phyloP scores from a whole-genome alignment of 2,888 invertebrate genomes.

The Euphydryas editha region DNA sequence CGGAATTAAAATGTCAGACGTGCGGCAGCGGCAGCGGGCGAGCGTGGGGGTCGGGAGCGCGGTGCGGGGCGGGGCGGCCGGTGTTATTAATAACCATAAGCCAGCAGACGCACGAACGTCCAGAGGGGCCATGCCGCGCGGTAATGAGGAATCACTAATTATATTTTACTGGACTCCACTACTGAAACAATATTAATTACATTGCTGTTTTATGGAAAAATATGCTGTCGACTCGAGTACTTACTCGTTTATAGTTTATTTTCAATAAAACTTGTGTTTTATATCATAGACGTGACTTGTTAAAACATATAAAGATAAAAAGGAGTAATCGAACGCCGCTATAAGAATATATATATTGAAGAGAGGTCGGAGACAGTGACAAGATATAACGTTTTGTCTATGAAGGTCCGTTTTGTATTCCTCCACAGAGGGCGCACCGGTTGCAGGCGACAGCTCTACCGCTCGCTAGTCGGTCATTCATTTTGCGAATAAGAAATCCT shows the following conservation, averaged over 20 bases:
- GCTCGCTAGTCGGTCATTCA: slow-evolving; percentile 61
- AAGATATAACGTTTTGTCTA: slow-evolving; percentile 64
- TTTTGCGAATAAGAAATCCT: slow-evolving; percentile 71
- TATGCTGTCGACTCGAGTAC: slow-evolving; percentile 16
- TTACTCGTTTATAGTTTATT: slow-evolving; percentile 17
- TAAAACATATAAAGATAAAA: slow-evolving; percentile 2
- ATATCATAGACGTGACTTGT: background rate
- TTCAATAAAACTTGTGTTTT: slow-evolving; percentile 16
- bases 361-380: slow-evolving; percentile 52
- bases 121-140: slow-evolving; percentile 80
- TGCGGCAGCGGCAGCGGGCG: slow-evolving; percentile 66
- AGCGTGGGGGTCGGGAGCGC: slow-evolving; percentile 67
- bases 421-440: slow-evolving; percentile 71
- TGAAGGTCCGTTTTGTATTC: slow-evolving; percentile 75
- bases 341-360: slow-evolving; percentile 39
- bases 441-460: slow-evolving; percentile 76
- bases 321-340: background rate
- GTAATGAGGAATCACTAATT: slow-evolving; percentile 84
- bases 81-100: slow-evolving; percentile 84
- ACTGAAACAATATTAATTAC: slow-evolving; percentile 72
- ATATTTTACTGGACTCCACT: slow-evolving; percentile 81
- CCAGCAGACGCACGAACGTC: slow-evolving; percentile 83
- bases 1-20: slow-evolving; percentile 84
- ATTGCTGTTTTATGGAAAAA: slow-evolving; percentile 47
- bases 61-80: slow-evolving; percentile 56